Evolutionary conservation across 1,140 invertebrate genomes (phyloP).

Genomic region (Sitodiplosis mosellana): DNA sequence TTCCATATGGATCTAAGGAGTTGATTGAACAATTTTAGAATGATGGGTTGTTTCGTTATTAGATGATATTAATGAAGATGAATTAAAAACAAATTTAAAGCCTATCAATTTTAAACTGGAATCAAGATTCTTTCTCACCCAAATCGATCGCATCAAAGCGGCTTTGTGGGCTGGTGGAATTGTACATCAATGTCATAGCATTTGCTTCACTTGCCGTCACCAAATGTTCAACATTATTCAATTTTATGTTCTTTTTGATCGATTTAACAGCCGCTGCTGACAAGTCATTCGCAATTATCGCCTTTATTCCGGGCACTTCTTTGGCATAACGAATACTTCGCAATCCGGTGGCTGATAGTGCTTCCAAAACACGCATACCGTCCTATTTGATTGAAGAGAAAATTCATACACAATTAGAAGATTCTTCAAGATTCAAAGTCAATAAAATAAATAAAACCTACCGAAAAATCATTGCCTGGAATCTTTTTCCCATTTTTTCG

Average conservation of each 20-base stretch:
- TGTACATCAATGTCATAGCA: constrained; percentile 76
- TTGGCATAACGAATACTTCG: constrained; percentile 91
- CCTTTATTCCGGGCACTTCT: constrained; percentile 65
- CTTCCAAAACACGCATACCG: constrained; percentile 70
- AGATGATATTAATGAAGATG: too few relatives aligned
- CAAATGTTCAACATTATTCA: constrained; percentile 59
- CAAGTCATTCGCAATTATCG: constrained; percentile 88
- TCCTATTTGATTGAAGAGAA: constrained; percentile 21
- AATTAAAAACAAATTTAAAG: too few relatives aligned
- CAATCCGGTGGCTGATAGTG: constrained; percentile 85
- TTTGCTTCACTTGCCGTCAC: constrained; percentile 58
- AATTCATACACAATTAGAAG: neutral
- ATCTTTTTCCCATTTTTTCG: constrained; percentile 3
- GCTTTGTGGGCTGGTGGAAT: constrained; percentile 40
- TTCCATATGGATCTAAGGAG: constrained; percentile 79
- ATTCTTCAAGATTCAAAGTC: neutral
- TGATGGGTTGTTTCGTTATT: too few relatives aligned
- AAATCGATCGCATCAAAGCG: constrained; percentile 84
- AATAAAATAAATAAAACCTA: neutral
- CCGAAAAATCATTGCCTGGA: neutral
- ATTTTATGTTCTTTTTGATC: constrained; percentile 63
- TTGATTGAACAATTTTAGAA: too few relatives aligned
- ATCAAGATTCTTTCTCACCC: too few relatives aligned
- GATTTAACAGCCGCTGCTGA: constrained; percentile 69
- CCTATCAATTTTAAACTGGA: too few relatives aligned